A percentile compares a stretch with the other conserved stretches of the same genome.
Evolutionary conservation across 1,140 invertebrate species (phyloP).

Genomic region (Eumeta japonica): DNA sequence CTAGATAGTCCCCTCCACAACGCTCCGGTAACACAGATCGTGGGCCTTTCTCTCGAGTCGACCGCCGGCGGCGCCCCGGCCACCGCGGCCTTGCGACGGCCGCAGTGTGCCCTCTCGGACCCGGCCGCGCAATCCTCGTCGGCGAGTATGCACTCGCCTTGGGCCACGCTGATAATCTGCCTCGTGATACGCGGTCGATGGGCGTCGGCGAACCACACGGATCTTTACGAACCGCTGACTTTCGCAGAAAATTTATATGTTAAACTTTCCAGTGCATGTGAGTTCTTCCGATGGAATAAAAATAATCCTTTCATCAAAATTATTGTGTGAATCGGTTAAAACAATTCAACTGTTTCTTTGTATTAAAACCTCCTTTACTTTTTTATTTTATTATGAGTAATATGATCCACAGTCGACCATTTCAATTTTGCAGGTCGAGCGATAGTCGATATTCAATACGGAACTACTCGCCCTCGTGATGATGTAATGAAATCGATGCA

Average conservation of each 20-base stretch:
- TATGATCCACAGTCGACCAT: constrained; percentile 18
- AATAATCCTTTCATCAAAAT: background rate
- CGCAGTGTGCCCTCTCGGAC: constrained; percentile 20
- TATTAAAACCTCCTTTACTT: background rate
- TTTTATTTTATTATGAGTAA: constrained; percentile 1
- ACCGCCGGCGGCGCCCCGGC: constrained; percentile 32
- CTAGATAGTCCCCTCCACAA: constrained; percentile 37
- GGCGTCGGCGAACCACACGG: constrained; percentile 17
- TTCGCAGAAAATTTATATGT: constrained; percentile 46
- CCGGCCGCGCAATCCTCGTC: constrained; percentile 4
- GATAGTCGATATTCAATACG: constrained; percentile 37
- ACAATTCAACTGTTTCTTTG: background rate
- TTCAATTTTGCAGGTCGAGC: constrained; percentile 35
- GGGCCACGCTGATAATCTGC: background rate
- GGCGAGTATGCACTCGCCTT: background rate
- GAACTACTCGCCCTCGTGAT: constrained; percentile 27
- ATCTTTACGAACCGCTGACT: too few species aligned
- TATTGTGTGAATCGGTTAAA: background rate
- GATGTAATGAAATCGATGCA: constrained; percentile 42
- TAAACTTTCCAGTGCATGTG: constrained; percentile 43
- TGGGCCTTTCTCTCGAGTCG: constrained; percentile 45
- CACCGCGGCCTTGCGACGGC: constrained; percentile 23
- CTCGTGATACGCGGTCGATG: constrained; percentile 8
- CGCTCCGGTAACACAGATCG: constrained; percentile 17
- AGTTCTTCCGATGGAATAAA: constrained; percentile 15